Evolutionary conservation across 2,113 vertebrate species (phyloP).

Genomic region (Lamprotornis superbus): DNA sequence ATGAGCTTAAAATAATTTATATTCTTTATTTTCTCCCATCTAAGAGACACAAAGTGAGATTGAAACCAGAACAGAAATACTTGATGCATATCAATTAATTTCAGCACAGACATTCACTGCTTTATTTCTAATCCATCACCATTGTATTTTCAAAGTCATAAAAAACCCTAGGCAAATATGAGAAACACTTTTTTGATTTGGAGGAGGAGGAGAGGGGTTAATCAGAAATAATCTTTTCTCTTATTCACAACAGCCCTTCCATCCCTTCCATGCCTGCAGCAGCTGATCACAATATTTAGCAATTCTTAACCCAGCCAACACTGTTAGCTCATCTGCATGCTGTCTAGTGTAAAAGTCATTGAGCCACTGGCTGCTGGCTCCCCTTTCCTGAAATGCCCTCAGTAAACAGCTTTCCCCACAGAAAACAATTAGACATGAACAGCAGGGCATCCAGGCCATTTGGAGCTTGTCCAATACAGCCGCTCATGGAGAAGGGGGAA

Average conservation of each 20-base stretch:
- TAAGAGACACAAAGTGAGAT: not conserved
- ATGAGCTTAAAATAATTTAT: not conserved
- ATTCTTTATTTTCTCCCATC: not conserved
- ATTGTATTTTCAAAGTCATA: not conserved
- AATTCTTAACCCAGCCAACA: not conserved
- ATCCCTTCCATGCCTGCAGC: not conserved
- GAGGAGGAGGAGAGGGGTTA: not conserved
- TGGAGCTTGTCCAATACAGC: not conserved
- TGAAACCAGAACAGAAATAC: not conserved
- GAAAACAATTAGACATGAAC: not conserved
- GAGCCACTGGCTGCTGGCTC: not conserved
- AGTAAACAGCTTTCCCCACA: not conserved
- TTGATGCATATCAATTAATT: not conserved
- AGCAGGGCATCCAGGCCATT: not conserved
- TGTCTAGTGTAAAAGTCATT: not conserved
- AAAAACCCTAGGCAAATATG: accelerated
- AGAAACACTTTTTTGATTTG: not conserved
- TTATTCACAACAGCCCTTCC: not conserved
- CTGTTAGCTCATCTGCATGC: not conserved
- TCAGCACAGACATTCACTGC: not conserved
- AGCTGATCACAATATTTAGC: not conserved
- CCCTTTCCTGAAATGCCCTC: not conserved
- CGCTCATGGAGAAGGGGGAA: not conserved
- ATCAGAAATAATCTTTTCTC: not conserved
- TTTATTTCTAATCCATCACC: not conserved